These are phyloP conservation scores for Gambusia affinis DNA, from an alignment of 2,113 vertebrate genomes.

Conservation along the genomic window DNA sequence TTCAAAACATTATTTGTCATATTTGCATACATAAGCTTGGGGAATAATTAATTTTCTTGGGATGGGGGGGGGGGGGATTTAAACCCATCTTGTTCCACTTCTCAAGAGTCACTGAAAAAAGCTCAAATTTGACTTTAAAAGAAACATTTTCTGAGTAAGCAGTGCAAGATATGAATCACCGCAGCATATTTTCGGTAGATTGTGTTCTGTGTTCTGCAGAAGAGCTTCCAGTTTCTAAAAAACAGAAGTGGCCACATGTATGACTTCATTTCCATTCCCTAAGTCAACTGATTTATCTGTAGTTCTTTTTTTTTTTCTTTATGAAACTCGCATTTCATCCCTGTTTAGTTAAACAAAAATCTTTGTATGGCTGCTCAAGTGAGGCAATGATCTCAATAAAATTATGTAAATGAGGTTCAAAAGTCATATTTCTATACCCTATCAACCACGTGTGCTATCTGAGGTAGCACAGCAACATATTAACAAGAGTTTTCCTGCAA, in stretches of 20 bases:
- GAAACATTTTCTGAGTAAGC: not conserved
- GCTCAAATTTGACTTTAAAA: not conserved
- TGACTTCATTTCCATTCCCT: not conserved
- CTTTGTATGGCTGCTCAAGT: too few relatives aligned
- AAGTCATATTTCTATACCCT: not conserved
- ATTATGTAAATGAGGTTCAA: not conserved
- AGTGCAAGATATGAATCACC: not conserved
- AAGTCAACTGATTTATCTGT: not conserved
- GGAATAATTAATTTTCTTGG: too few relatives aligned
- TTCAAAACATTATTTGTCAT: too few relatives aligned
- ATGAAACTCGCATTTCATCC: not conserved
- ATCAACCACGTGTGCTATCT: not conserved
- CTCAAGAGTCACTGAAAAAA: not conserved
- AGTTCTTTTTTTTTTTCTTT: not conserved
- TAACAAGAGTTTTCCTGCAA: too few relatives aligned
- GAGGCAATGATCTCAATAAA: not conserved
- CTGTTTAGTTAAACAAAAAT: not conserved
- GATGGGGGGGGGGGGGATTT: too few relatives aligned
- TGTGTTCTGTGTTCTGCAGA: not conserved
- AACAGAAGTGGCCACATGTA: not conserved
- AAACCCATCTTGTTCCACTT: too few relatives aligned
- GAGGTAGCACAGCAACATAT: too few relatives aligned
- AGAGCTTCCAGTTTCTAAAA: not conserved
- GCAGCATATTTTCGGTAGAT: not conserved
- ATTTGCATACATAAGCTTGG: too few relatives aligned